Percentiles rank a stretch among this genome's conserved stretches.
Conservation (phyloP, 2,888 invertebrate genomes). For the Pandemis heparana region DNA sequence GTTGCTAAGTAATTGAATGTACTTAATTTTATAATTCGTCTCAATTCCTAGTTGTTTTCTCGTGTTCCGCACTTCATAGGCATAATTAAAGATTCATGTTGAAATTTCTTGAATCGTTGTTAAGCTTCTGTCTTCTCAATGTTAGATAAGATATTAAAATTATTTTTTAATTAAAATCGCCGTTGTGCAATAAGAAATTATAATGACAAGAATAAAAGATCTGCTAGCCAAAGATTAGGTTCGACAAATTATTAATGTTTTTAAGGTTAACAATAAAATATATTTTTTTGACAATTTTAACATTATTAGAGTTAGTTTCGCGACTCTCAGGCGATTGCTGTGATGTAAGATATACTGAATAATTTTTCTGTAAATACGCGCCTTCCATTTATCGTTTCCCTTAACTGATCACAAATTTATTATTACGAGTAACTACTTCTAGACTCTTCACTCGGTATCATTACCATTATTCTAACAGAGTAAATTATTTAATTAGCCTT, state of each 20-base stretch:
- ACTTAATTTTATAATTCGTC: conserved; percentile 71
- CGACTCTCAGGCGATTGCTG: conserved; percentile 82
- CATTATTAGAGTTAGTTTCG: conserved; percentile 70
- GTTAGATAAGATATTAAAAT: conserved; percentile 58
- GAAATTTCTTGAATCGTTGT: conserved; percentile 43
- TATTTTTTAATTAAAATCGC: conserved; percentile 52
- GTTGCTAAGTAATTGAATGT: conserved; percentile 69
- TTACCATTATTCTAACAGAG: conserved; percentile 30
- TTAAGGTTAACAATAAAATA: conserved; percentile 54
- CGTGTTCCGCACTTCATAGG: conserved; percentile 47
- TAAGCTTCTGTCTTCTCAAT: conserved; percentile 62
- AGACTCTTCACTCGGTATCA: conserved; percentile 20
- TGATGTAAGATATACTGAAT: conserved; percentile 77
- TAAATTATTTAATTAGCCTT: conserved; percentile 39
- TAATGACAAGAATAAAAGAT: conserved; percentile 72
- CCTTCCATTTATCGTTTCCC: conserved; percentile 41
- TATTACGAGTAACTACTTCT: not conserved
- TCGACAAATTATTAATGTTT: conserved; percentile 56
- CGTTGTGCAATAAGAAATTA: conserved; percentile 67
- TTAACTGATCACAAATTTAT: conserved; percentile 10
- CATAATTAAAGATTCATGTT: conserved; percentile 45
- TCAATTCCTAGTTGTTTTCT: conserved; percentile 52
- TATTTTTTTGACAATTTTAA: conserved; percentile 67
- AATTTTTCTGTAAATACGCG: conserved; percentile 57
- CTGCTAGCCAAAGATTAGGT: conserved; percentile 84